Conservation (phyloP, 2,888 invertebrate genomes). For the Pseudanteris insignis region DNA sequence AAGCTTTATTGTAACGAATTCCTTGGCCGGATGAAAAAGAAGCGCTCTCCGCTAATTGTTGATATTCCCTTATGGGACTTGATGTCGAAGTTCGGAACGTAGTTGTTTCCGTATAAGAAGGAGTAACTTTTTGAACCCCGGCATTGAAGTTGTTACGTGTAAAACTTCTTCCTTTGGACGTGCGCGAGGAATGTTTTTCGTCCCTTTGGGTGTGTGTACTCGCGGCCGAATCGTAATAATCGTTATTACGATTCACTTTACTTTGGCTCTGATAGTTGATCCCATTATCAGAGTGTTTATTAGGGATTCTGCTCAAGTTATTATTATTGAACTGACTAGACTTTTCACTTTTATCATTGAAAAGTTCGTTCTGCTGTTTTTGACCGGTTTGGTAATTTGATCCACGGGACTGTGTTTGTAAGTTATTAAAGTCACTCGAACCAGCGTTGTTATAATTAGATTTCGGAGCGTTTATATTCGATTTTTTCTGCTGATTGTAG, state of each 20-base stretch:
- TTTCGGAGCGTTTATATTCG: conserved; percentile 37
- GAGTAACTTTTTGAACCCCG: conserved; percentile 53
- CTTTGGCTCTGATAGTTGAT: conserved; percentile 42
- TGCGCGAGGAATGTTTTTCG: conserved; percentile 48
- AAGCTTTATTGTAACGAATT: conserved; percentile 54
- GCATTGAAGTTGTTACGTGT: conserved; percentile 46
- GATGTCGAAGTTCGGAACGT: conserved; percentile 66
- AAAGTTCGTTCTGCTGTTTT: conserved; percentile 50
- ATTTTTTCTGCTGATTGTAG: conserved; percentile 39
- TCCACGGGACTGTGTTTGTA: conserved; percentile 40
- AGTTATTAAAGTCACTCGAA: conserved; percentile 35
- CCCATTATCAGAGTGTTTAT: conserved; percentile 41
- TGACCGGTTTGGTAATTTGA: conserved; percentile 47
- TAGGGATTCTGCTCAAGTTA: conserved; percentile 44
- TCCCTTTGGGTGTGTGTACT: conserved; percentile 48
- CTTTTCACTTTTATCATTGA: conserved; percentile 46
- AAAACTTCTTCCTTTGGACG: conserved; percentile 48
- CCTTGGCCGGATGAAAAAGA: conserved; percentile 73
- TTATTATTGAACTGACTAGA: conserved; percentile 47
- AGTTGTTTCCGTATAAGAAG: conserved; percentile 59
- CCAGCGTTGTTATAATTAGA: conserved; percentile 21
- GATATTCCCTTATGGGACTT: conserved; percentile 71
- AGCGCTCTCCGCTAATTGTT: conserved; percentile 79
- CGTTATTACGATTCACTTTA: conserved; percentile 44
- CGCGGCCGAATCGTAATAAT: conserved; percentile 49